Base-by-base conservation (phyloP, 1,140 invertebrate genomes). In the Dendroctonus ponderosae region DNA sequence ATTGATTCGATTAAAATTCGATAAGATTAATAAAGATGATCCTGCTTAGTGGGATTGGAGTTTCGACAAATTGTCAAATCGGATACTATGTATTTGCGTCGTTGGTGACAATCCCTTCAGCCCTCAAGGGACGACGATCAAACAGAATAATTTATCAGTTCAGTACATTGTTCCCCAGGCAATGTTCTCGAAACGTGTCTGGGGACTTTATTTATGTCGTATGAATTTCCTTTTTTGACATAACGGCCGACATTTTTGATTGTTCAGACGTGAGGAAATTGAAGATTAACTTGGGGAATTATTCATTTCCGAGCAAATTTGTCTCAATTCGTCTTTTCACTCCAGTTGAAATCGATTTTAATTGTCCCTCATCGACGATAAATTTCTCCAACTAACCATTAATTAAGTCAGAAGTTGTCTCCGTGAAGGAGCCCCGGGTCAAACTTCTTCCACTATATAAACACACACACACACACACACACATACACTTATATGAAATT, bases 61-160 rank as follows among this genome's bases (percentile, higher is more conserved):
- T 44, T 44, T 51, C 48, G 41, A 52, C 57, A 43, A 66, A 59
- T 66, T 66, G 64, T 53, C 49, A 58, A 44, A 57, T 58, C 53
- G 26, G 8, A 60, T 60, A 54, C 26, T 1, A 26, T 26, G 26
- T 53, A 62, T 63, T 52, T 58, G 40, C 37, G 14, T 48, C 49
- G 41, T 39, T 51, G 49, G 49, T 51, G 64, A 66, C 64, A 66
- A 66, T 59, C 65, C 65, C 65, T 57, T 40, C 46, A 37, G 12
- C 38, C 48, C 41, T 15, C 6, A 44, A 43, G 65, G 65, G 62
- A 39, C n/a, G 48, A 39, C 42, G 49, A 61, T 67, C 65, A 67
- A 67, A 67, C 57, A 42, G 65, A 67, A 67, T 67, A 67, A 67
- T 67, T 67, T 67, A 67, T 60, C 65, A 67, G 65, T 53, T 61